Evolutionary conservation across 2,797 vertebrate genomes (phyloP), one percentile per base, ranked within the genome.

Genomic region (Microcaecilia unicolor): DNA sequence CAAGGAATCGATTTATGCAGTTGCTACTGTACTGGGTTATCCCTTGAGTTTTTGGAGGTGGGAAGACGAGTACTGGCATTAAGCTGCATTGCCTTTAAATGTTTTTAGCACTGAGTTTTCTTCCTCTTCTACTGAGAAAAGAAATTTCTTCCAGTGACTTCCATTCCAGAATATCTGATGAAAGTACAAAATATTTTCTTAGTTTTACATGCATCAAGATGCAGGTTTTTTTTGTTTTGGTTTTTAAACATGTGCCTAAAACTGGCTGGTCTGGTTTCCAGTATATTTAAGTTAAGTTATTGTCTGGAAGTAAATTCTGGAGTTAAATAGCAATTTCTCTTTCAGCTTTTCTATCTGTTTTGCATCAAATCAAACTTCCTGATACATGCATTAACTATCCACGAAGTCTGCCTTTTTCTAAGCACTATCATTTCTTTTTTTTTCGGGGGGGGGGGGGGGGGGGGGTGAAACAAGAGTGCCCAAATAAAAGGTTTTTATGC

Each of bases 171-270:
- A 49, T 33, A 9, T 25, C 48, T 34, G 10, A 25, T 34, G 21
- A 23, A 12, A 15, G 51, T 55, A 50, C 15, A 29, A 52, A 51
- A 52, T 49, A 29, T 20, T 41, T 38, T 38, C 32, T 33, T 2
- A 3, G 48, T 55, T 58, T 41, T 27, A 39, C 35, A 28, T 40
- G 34, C 41, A 41, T 32, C n/a, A 16, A 42, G 57, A 50, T 20
- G 40, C 49, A 37, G 45, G 59, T 10, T 49, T n/a, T n/a, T n/a
- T n/a, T n/a, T n/a, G n/a, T n/a, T n/a, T n/a, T 61, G 57, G 50
- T 33, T 60, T 41, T 61, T 54, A 40, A 51, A n/a, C 51, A 65
- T 18, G 55, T 75, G 72, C 77, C 75, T 69, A 38, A 49, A 59
- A 38, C 44, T 34, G 35, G 20, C 63, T 47, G 56, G 63, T 56